Percentiles rank a stretch among this genome's conserved stretches.
Conservation (phyloP, 2,888 invertebrate species). For the Eristalis pertinax region DNA sequence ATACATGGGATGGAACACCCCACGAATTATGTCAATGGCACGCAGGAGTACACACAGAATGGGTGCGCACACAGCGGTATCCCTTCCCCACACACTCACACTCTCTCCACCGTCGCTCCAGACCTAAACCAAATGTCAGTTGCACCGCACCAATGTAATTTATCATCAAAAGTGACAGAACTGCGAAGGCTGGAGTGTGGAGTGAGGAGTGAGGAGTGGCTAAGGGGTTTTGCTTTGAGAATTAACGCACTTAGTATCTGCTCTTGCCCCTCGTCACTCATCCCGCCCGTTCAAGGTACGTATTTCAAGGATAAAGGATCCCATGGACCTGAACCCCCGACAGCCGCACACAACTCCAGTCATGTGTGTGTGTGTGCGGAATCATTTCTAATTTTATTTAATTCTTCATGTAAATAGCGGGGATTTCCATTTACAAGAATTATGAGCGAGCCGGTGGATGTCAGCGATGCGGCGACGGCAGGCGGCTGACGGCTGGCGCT, state of each 20-base stretch:
- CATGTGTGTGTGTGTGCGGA: conserved; percentile 22
- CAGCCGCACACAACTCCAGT: neutral
- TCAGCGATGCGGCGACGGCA: conserved; percentile 59
- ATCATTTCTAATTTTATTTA: conserved; percentile 68
- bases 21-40: conserved; percentile 66
- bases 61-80: neutral
- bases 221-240: conserved; percentile 59
- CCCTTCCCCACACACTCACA: neutral
- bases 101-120: neutral
- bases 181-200: conserved; percentile 27
- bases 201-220: conserved; percentile 37
- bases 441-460: conserved; percentile 35
- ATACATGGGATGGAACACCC: conserved; percentile 29
- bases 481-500: conserved; percentile 58
- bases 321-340: conserved; percentile 4
- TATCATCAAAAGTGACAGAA: conserved; percentile 68
- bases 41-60: conserved; percentile 47
- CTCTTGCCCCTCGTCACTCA: conserved; percentile 1
- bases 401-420: conserved; percentile 61
- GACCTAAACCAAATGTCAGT: conserved; percentile 55
- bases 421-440: conserved; percentile 47
- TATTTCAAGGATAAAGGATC: conserved; percentile 17
- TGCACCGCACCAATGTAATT: conserved; percentile 66
- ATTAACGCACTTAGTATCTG: conserved; percentile 58
- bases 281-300: conserved; percentile 19